Base-by-base conservation (phyloP, 2,888 invertebrate species). In the Phrixothrix hirtus region DNA sequence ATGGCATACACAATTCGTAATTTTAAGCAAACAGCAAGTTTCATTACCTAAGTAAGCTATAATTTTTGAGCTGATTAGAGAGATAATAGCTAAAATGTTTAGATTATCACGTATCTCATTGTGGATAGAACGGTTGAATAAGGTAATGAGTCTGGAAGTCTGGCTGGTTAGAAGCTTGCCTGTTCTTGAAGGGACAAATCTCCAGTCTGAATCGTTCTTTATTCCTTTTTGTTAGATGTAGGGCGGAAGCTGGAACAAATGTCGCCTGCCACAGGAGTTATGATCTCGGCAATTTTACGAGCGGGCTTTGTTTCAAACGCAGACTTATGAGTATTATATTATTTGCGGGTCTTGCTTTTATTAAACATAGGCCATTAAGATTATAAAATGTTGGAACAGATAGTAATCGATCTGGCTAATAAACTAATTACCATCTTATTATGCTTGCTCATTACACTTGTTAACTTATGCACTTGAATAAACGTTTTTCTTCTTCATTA, bases 321-420 rank as follows among this genome's bases (percentile, higher is more conserved):
- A 46, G 51, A 36, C 60, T 50, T 51, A 57, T 21, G n/a, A n/a
- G n/a, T n/a, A n/a, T n/a, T n/a, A 21, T 21, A 21, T 21, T 21
- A 21, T 21, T 5, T 21, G 21, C 46, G 30, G 47, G 51, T 49
- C 45, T 54, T 44, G 30, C 52, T 54, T 45, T 57, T 55, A 48
- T 57, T 46, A 54, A 63, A 50, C 58, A 58, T 60, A 55, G 58
- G 63, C 61, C 64, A 66, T 65, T 65, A 55, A 59, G 59, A 58
- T 59, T 57, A 12, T 3, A 42, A 65, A 65, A 58, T 65, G 58
- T 57, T 55, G 57, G 59, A 57, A 58, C 59, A 50, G 48, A 59
- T 50, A 48, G 56, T 58, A 60, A 64, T 61, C 62, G 60, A 65
- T 65, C 58, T 54, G 44, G 46, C 51, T 59, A 60, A 62, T 62